phyloP scores from a whole-genome alignment of 2,113 vertebrate genomes.

The Anguilla japonica region DNA sequence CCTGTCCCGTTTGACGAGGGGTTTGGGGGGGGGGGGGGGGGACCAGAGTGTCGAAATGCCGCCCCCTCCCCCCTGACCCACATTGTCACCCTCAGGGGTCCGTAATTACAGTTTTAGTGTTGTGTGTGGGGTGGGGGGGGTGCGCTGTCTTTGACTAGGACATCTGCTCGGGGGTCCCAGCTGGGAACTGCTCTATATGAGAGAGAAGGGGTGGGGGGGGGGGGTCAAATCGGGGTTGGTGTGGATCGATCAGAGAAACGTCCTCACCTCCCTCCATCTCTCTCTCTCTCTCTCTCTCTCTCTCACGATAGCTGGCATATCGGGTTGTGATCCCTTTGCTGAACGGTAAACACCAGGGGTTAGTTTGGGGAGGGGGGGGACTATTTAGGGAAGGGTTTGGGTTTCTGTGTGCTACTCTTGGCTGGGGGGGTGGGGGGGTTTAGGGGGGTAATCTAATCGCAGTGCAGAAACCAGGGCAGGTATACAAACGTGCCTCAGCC shows the following conservation, averaged over 20 bases:
- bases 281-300: neutral
- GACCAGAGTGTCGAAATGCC: conserved; percentile 26
- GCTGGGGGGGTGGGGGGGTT: neutral
- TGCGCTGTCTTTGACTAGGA: conserved; percentile 10
- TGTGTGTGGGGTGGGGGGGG: neutral
- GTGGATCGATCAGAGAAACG: neutral
- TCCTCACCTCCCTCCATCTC: neutral
- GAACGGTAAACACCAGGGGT: neutral
- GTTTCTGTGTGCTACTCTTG: conserved; percentile 23
- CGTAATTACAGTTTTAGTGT: conserved; percentile 22
- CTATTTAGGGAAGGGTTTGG: conserved; percentile 33
- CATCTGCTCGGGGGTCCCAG: conserved; percentile 27
- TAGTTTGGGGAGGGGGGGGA: neutral
- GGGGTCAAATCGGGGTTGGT: neutral
- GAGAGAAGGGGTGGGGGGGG: neutral
- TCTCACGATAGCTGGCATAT: neutral
- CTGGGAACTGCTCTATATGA: neutral
- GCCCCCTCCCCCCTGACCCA: conserved; percentile 26
- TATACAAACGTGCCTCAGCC: neutral
- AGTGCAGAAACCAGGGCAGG: neutral
- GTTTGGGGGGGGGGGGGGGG: neutral
- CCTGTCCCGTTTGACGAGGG: conserved; percentile 1
- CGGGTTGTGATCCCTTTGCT: neutral
- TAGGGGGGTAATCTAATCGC: conserved; percentile 32
- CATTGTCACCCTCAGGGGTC: conserved; percentile 25